These are phyloP conservation scores for Mus spretus DNA, from an alignment of 2,797 vertebrate genomes.

Conservation along the genomic window DNA sequence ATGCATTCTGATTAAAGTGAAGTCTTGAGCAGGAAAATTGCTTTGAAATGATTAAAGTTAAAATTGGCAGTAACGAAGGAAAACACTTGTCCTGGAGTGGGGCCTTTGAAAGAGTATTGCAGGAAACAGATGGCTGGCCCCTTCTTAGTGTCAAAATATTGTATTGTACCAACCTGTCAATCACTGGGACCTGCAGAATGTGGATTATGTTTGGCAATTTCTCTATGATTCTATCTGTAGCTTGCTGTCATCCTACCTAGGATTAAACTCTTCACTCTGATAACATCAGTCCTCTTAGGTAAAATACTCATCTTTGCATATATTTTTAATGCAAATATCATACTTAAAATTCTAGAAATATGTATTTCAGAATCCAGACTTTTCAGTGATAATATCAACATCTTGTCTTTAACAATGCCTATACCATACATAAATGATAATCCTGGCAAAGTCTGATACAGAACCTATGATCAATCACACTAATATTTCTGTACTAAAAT, in stretches of 20 bases:
- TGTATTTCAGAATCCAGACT: background rate
- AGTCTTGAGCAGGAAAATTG: conserved; percentile 73
- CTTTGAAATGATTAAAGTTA: conserved; percentile 76
- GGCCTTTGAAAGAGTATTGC: conserved; percentile 48
- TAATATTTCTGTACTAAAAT: background rate
- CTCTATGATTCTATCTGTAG: background rate
- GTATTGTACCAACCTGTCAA: background rate
- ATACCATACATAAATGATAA: fast-evolving
- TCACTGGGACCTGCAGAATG: background rate
- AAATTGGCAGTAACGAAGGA: conserved; percentile 75
- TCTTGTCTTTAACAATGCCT: background rate
- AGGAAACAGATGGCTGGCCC: conserved; percentile 11
- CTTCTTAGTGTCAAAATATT: conserved; percentile 33
- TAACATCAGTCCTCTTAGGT: background rate
- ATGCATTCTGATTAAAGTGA: conserved; percentile 74
- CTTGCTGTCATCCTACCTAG: background rate
- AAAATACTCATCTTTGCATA: background rate
- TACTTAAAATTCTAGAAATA: background rate
- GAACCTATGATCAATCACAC: background rate
- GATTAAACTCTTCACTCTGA: background rate
- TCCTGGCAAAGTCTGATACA: background rate
- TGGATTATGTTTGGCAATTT: background rate
- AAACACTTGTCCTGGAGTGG: conserved; percentile 75
- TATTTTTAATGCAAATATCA: background rate
- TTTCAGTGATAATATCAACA: background rate